Conservation (phyloP, 2,797 vertebrate species). For the Phataginus tetradactyla region DNA sequence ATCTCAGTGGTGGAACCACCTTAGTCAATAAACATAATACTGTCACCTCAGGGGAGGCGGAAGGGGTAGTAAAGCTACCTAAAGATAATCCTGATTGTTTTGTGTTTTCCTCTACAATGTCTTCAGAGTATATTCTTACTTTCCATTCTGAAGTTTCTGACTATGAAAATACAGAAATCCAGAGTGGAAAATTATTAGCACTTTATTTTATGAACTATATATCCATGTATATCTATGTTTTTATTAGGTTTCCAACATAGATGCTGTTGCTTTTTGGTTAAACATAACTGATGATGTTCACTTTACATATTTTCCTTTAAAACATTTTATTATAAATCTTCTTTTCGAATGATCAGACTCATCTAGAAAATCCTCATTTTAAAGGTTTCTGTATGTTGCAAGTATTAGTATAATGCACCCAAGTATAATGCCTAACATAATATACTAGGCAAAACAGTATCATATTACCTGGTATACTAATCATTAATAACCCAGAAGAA, state of each 20-base stretch:
- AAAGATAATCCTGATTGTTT: constrained; percentile 12
- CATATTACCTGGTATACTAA: neutral
- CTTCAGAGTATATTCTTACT: neutral
- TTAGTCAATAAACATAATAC: neutral
- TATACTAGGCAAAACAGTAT: neutral
- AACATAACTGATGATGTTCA: neutral
- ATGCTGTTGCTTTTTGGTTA: neutral
- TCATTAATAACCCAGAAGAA: neutral
- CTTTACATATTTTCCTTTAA: constrained; percentile 7
- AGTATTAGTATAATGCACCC: neutral
- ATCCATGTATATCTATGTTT: neutral
- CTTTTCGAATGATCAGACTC: neutral
- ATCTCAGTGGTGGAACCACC: neutral
- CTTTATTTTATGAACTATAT: neutral
- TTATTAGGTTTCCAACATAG: neutral
- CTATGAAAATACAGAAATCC: neutral
- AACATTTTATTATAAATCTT: constrained; percentile 1
- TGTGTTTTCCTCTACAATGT: neutral
- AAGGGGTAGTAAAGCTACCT: neutral
- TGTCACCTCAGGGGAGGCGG: neutral
- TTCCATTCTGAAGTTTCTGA: neutral
- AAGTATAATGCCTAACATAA: neutral
- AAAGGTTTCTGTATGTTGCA: constrained; percentile 2
- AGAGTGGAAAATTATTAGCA: neutral
- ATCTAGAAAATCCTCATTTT: constrained; percentile 11